phyloP scores from a whole-genome alignment of 2,888 invertebrate genomes.

The Chrysina gloriosa region DNA sequence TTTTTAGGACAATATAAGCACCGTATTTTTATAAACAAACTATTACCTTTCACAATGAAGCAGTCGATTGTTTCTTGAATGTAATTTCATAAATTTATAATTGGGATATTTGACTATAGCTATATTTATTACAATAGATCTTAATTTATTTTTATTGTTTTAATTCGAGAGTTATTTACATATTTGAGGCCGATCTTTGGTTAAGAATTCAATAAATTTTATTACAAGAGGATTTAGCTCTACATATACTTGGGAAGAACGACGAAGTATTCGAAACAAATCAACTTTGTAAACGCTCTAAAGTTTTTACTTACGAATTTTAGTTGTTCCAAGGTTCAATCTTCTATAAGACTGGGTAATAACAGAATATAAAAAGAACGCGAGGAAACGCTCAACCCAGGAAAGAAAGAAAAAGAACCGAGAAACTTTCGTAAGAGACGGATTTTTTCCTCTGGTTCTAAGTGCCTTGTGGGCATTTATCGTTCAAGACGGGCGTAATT shows the following conservation, averaged over 20 bases:
- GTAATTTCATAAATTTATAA: too few relatives aligned
- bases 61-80: too few relatives aligned
- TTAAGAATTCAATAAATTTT: too few relatives aligned
- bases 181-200: too few relatives aligned
- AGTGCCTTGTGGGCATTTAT: slow-evolving; percentile 42
- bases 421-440: slow-evolving; percentile 27
- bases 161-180: too few relatives aligned
- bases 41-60: too few relatives aligned
- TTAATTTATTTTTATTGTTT: too few relatives aligned
- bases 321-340: background rate
- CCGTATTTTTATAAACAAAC: too few relatives aligned
- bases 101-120: too few relatives aligned
- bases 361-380: slow-evolving; percentile 35
- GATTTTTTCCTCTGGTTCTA: slow-evolving; percentile 24
- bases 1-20: too few relatives aligned
- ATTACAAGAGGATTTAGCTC: background rate
- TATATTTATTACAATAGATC: too few relatives aligned
- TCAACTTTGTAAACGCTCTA: slow-evolving; percentile 4
- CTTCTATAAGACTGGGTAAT: slow-evolving; percentile 11
- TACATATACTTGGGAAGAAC: background rate
- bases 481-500: slow-evolving; percentile 55
- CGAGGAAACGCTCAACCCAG: slow-evolving; percentile 20
- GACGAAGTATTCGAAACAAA: background rate
- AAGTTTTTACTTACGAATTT: slow-evolving; percentile 24
- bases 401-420: slow-evolving; percentile 14